Evolutionary conservation across 2,888 invertebrate species (phyloP).

Genomic region (Sesia bembeciformis): DNA sequence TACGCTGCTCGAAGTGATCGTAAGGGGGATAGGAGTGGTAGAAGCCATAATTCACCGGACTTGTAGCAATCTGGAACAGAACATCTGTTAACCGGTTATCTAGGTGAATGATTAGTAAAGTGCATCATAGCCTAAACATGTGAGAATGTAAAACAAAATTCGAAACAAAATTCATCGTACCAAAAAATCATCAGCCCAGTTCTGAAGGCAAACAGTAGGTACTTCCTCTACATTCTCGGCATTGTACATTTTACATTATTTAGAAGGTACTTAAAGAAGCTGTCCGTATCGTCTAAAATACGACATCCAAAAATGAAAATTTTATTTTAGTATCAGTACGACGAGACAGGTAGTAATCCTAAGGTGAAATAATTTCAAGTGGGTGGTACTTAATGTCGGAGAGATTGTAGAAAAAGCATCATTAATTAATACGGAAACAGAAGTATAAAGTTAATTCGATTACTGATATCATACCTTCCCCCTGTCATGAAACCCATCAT

Average conservation of each 20-base stretch:
- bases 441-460: neutral
- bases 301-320: too few relatives aligned
- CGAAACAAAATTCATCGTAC: neutral
- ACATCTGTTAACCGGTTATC: slow-evolving; percentile 68
- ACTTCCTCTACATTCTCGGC: too few relatives aligned
- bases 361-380: too few relatives aligned
- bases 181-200: too few relatives aligned
- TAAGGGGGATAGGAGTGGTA: slow-evolving; percentile 75
- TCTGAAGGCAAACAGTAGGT: too few relatives aligned
- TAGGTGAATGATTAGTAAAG: slow-evolving; percentile 26
- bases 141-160: slow-evolving; percentile 6
- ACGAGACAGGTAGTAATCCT: too few relatives aligned
- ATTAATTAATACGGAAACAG: neutral
- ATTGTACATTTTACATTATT: too few relatives aligned
- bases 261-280: too few relatives aligned
- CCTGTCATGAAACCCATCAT: slow-evolving; percentile 59
- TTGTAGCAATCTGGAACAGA: slow-evolving; percentile 79
- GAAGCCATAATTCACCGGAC: slow-evolving; percentile 83
- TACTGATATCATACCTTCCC: slow-evolving; percentile 52
- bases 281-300: too few relatives aligned
- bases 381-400: too few relatives aligned
- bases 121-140: slow-evolving; percentile 40
- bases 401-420: too few relatives aligned
- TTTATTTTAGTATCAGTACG: too few relatives aligned
- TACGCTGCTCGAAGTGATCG: slow-evolving; percentile 62